Conservation (phyloP, 2,113 vertebrate species). For the Rutilus rutilus region DNA sequence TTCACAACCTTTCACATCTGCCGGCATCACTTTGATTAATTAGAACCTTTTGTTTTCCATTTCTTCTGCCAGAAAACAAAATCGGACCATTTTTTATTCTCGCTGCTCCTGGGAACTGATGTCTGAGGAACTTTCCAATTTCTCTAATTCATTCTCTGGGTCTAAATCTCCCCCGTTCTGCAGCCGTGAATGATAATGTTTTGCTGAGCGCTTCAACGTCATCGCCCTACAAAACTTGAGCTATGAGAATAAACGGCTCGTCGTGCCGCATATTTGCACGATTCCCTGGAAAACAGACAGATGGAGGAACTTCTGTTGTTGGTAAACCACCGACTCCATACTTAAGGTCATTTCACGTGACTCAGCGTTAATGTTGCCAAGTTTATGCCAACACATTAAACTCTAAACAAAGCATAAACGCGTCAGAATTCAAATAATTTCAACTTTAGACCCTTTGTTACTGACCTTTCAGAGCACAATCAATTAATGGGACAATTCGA, state of each 20-base stretch:
- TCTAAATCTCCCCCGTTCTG: background rate
- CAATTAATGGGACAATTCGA: background rate
- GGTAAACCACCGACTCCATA: background rate
- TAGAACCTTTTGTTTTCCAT: conserved; percentile 64
- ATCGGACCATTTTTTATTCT: conserved; percentile 51
- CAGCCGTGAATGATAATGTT: conserved; percentile 1
- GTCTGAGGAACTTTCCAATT: conserved; percentile 52
- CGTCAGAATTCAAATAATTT: background rate
- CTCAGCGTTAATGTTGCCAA: background rate
- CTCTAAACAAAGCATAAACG: background rate
- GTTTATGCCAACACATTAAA: no score
- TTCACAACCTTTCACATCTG: conserved; percentile 58
- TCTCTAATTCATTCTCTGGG: conserved; percentile 15
- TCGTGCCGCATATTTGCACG: background rate
- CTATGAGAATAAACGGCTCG: background rate
- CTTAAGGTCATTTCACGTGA: background rate
- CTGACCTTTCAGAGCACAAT: background rate
- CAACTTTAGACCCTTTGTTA: background rate
- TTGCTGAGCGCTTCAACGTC: background rate
- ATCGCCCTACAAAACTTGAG: background rate
- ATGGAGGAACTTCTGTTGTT: background rate
- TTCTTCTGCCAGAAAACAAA: conserved; percentile 57
- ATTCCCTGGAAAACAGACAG: background rate
- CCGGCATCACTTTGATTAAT: conserved; percentile 54
- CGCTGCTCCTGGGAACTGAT: conserved; percentile 43